Base-by-base conservation (phyloP, 1,140 invertebrate genomes). In the Venustaconcha ellipsiformis region DNA sequence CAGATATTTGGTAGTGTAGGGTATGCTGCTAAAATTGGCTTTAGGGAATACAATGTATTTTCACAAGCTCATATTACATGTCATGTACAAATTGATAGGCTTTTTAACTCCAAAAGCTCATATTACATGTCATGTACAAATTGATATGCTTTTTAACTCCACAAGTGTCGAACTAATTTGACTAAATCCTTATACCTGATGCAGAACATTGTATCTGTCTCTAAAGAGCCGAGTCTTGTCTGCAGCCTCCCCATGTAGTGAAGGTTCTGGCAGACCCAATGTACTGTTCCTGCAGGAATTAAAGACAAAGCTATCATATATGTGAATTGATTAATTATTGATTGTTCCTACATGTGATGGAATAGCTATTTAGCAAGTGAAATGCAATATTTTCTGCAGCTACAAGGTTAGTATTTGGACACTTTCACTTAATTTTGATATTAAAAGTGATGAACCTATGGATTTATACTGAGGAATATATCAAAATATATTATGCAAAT, bases 191-290 rank as follows among this genome's bases (percentile, higher is more conserved):
- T 11, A 48, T 75, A 89, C 89, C 86, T 90, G 89, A 67, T 86
- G 83, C 14, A 90, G 77, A 37, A 88, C 80, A 20, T 84, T 86
- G 68, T 93, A 94, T 89, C 94, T 91, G 68, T 96, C 93, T 81
- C 93, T 92, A 83, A 96, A 94, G 72, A 96, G 89, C 64, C 92
- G 90, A 3, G 94, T 92, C 89, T 97, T 97, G 83, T 93, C 92
- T 75, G 91, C 88, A 0, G 95, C 92, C 55, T 93, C 92, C 17
- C 93, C 91, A 83, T 94, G 93, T 1, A 96, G 90, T 62, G 73
- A 80, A 89, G 84, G 71, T 83, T 81, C 58, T 86, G 91, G 48
- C 88, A 88, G 72, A 20, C 75, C 82, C 88, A 89, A 12, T 89
- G 87, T 80, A 90, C 89, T 77, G 92, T 90, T 14, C 26, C 85